Percentiles rank a stretch among this genome's conserved stretches.
Conservation (phyloP, 1,140 invertebrate genomes). For the Pissodes strobi region DNA sequence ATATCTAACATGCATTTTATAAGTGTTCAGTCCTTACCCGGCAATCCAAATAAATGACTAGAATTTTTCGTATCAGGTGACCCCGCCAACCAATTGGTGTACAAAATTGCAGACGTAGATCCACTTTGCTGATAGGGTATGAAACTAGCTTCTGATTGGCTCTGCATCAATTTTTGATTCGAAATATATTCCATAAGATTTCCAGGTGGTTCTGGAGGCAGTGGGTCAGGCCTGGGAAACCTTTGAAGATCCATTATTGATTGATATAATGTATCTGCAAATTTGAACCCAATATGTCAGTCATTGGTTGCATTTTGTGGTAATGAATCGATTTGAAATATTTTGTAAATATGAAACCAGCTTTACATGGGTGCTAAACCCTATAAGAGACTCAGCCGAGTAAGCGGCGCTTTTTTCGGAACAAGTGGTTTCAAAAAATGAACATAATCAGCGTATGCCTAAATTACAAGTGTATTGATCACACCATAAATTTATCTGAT, state of each 20-base stretch:
- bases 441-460: no score
- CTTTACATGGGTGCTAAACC: no score
- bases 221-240: conserved; percentile 35
- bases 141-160: conserved; percentile 24
- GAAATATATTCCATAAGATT: conserved; percentile 21
- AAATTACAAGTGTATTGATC: no score
- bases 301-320: neutral
- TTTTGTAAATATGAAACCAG: neutral
- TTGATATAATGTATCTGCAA: conserved; percentile 37
- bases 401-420: no score
- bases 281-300: no score
- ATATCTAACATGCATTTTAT: no score
- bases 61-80: conserved; percentile 40
- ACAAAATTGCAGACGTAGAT: conserved; percentile 42
- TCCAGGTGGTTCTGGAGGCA: conserved; percentile 36
- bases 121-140: conserved; percentile 37
- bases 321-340: neutral
- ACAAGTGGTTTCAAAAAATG: no score
- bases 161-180: conserved; percentile 24
- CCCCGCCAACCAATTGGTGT: conserved; percentile 44
- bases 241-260: conserved; percentile 42
- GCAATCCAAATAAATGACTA: conserved; percentile 50
- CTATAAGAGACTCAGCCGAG: no score
- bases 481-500: no score
- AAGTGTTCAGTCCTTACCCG: conserved; percentile 39